phyloP scores from a whole-genome alignment of 2,888 invertebrate species.

The Cylindroiulus punctatus region DNA sequence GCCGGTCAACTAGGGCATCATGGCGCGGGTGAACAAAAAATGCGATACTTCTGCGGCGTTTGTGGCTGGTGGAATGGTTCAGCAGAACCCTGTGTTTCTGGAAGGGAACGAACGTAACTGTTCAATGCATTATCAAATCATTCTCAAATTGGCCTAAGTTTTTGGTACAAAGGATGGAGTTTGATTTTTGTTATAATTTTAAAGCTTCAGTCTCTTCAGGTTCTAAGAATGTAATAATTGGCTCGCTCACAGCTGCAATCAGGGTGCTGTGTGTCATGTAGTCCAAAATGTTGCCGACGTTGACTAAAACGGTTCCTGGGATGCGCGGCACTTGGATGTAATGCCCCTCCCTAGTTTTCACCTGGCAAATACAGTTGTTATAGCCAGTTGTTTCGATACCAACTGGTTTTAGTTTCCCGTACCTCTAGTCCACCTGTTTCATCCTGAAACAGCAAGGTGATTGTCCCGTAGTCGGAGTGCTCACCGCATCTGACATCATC shows the following conservation, averaged over 20 bases:
- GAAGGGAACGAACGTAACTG: neutral
- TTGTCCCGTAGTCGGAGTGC: constrained; percentile 78
- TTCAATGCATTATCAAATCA: neutral
- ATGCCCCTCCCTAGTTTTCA: constrained; percentile 74
- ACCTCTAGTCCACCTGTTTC: constrained; percentile 80
- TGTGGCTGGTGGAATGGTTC: constrained; percentile 72
- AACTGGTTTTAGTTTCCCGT: constrained; percentile 44
- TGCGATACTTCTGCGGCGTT: constrained; percentile 79
- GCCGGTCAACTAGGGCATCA: constrained; percentile 74
- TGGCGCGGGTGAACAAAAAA: constrained; percentile 81
- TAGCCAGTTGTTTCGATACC: neutral
- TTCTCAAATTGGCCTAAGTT: constrained; percentile 14
- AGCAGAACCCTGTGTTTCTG: constrained; percentile 75
- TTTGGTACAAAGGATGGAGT: neutral
- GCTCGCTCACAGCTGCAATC: constrained; percentile 73
- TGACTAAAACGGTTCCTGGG: constrained; percentile 79
- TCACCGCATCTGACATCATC: constrained; percentile 72
- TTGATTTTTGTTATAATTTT: neutral
- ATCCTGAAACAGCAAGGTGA: constrained; percentile 78
- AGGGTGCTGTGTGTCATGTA: constrained; percentile 78
- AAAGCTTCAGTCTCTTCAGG: constrained; percentile 10
- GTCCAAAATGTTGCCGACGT: constrained; percentile 79
- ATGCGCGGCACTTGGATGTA: constrained; percentile 81
- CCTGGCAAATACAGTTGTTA: constrained; percentile 65
- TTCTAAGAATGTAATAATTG: no score